A percentile compares a stretch with the other conserved stretches of the same genome.
phyloP scores from a whole-genome alignment of 2,797 vertebrate genomes.

The Tadarida brasiliensis region DNA sequence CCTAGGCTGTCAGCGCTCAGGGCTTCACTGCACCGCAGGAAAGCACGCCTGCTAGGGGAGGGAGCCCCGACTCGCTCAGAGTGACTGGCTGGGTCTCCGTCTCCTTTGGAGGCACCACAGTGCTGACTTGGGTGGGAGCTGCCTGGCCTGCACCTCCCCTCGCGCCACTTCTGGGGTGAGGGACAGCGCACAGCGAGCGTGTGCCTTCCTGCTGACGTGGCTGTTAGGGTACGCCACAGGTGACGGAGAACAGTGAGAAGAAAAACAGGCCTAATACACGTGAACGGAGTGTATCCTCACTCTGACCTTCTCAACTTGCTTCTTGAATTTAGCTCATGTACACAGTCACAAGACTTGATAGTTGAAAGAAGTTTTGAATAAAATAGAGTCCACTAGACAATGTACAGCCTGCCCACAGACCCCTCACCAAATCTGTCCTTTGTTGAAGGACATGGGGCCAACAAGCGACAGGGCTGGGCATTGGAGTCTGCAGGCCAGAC shows the following conservation, averaged over 20 bases:
- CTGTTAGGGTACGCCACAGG: neutral
- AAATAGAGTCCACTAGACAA: neutral
- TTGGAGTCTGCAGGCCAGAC: neutral
- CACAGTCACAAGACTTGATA: neutral
- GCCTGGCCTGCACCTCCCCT: neutral
- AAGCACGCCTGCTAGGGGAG: rapidly evolving
- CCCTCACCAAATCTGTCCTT: neutral
- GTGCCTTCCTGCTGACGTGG: neutral
- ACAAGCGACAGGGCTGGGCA: neutral
- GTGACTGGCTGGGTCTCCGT: too few species aligned
- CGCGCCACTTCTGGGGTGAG: neutral
- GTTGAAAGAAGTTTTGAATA: neutral
- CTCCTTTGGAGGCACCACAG: too few species aligned
- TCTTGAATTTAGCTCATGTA: neutral
- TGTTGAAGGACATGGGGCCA: neutral
- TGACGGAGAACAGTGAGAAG: neutral
- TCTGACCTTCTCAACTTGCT: neutral
- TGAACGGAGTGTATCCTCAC: neutral
- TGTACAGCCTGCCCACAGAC: neutral
- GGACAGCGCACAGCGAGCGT: neutral
- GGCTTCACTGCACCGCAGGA: neutral
- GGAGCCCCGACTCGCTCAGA: neutral
- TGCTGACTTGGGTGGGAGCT: too few species aligned
- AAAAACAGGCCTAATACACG: neutral
- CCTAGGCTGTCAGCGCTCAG: neutral